Evolutionary conservation across 1,140 invertebrate genomes (phyloP), one percentile per base, ranked within the genome.

Genomic region (Yoshiicerus persimilis): DNA sequence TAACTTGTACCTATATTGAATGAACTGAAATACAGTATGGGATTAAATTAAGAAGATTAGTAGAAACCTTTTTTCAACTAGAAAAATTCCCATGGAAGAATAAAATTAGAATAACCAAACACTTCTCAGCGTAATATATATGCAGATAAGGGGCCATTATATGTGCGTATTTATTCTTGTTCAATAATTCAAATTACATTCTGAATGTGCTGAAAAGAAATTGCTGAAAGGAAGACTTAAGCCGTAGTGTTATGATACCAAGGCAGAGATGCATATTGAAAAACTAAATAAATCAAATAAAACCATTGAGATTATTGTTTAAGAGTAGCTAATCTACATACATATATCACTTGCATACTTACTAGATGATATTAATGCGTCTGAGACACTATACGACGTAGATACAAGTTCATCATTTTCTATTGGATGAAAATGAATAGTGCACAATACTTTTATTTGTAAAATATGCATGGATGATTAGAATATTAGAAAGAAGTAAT

Each of bases 71-170:
- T 56, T 56, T 56, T 56, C 47, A 56, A 56, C 20, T 70, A 27
- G 64, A 30, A 27, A 70, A 27, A 34, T 80, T 80, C 75, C 75
- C 75, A 80, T 80, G 75, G 4, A 34, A 16, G 30, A 36, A 36
- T 80, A 36, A 80, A 80, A 80, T 80, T 80, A 80, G 75, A 80
- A 80, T 80, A 80, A n/a, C 34, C 32, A 2, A 80, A 70, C 66
- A 70, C 25, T 13, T 11, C 66, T 16, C 13, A 23, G 23, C 30
- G 64, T n/a, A 77, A 80, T 80, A 23, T 36, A 80, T 80, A 80
- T 80, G 75, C 75, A 80, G 75, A 80, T 80, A 70, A 30, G 66
- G 66, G n/a, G n/a, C n/a, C 30, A 30, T 30, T 32, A 80, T 36
- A n/a, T n/a, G n/a, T n/a, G n/a, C n/a, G n/a, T 80, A 34, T 32